phyloP scores from a whole-genome alignment of 2,888 invertebrate genomes.

The Sinohyriopsis cumingii region DNA sequence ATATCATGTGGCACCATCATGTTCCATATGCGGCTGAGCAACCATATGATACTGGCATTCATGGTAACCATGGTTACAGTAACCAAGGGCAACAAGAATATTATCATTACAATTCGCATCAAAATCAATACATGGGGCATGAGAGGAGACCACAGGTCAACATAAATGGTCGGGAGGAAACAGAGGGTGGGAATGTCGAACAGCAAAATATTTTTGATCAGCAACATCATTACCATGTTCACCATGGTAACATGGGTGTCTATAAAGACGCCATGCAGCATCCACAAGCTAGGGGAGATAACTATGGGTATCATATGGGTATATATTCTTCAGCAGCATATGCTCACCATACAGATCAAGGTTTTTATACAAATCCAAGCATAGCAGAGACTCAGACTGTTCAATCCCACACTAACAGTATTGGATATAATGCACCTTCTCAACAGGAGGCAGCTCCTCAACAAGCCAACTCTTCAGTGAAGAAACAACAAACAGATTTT shows the following conservation, averaged over 20 bases:
- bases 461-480: conserved; percentile 1
- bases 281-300: conserved; percentile 11
- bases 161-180: conserved; percentile 37
- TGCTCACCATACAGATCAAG: conserved; percentile 11
- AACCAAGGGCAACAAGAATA: conserved; percentile 6
- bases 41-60: conserved; percentile 25
- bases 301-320: conserved; percentile 1
- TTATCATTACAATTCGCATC: conserved; percentile 11
- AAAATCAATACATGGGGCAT: conserved; percentile 27
- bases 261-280: conserved; percentile 10
- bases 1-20: conserved; percentile 5
- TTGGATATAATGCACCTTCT: not conserved
- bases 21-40: conserved; percentile 25
- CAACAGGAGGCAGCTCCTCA: not conserved
- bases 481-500: conserved; percentile 7
- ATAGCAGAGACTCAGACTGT: conserved; percentile 2
- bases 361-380: conserved; percentile 12
- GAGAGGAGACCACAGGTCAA: conserved; percentile 31
- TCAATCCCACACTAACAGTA: not conserved
- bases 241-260: conserved; percentile 14
- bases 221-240: conserved; percentile 20
- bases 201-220: conserved; percentile 12
- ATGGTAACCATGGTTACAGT: conserved; percentile 18
- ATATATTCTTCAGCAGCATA: conserved; percentile 3
- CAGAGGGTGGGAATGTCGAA: conserved; percentile 39